Conservation (phyloP, 2,888 invertebrate species). For the Odontothrips loti region DNA sequence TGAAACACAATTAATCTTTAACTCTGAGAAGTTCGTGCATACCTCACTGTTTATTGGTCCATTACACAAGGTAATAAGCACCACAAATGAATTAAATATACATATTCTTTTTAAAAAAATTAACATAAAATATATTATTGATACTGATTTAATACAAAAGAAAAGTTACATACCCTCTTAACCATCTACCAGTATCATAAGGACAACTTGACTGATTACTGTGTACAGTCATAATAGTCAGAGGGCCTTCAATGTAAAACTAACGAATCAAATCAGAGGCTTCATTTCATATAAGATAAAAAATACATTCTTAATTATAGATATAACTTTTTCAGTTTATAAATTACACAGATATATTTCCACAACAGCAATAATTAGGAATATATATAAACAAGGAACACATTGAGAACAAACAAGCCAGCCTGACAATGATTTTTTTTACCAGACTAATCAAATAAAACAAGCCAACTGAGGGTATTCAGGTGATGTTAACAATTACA, state of each 20-base stretch:
- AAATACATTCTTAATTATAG: neutral
- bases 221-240: too few relatives aligned
- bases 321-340: neutral
- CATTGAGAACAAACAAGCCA: neutral
- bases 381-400: neutral
- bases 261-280: too few relatives aligned
- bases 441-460: too few relatives aligned
- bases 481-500: too few relatives aligned
- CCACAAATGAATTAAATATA: neutral
- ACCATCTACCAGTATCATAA: neutral
- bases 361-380: neutral
- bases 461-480: too few relatives aligned
- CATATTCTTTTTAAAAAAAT: neutral
- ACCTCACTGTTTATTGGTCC: conserved; percentile 4
- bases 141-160: conserved; percentile 3
- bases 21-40: conserved; percentile 12
- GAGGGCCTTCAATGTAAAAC: too few relatives aligned
- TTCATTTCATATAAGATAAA: neutral
- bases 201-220: too few relatives aligned
- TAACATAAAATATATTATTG: neutral
- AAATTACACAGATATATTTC: neutral
- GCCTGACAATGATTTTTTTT: too few relatives aligned
- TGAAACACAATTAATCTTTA: neutral
- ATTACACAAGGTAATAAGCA: neutral
- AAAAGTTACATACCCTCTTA: neutral